Base-by-base conservation (phyloP, 2,888 invertebrate genomes). In the Cartodere bifasciata region DNA sequence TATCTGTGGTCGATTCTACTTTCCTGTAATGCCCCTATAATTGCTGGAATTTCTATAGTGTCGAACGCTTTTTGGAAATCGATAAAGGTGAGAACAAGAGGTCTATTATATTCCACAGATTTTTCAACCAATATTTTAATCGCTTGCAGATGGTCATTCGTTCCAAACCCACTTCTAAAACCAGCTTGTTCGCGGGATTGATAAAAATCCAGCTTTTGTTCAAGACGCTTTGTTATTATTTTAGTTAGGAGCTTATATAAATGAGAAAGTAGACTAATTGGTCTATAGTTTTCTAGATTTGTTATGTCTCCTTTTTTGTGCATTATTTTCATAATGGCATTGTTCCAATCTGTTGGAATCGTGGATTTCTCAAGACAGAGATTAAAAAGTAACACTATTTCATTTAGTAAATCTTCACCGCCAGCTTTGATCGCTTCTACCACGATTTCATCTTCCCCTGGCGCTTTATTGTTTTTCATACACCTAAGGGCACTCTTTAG, bases 171-270 rank as follows among this genome's bases (percentile, higher is more conserved):
- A 22, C 20, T 16, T 25, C 34, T 17, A 23, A 42, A 36, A 12
- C 35, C 43, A n/a, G 41, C 38, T 29, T 36, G 36, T 29, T 44
- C 41, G 7, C 27, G 14, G 17, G 35, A 31, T 26, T 41, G 43
- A 24, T 41, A 35, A 14, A 21, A 23, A 27, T 43, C 40, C 10
- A 43, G 32, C 29, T 40, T 42, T 6, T 25, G 13, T 12, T 12
- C 21, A 13, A 43, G 22, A 23, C 40, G 30, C 3, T 38, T 42
- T 11, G 37, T 38, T 10, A 40, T 33, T n/a, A 43, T 37, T 24
- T 37, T 30, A 6, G 34, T 41, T 9, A 36, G 38, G 2, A 40
- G 20, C 24, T 41, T 41, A 15, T 39, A 38, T 14, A 37, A 10
- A 15, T 32, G 28, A 6, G 28, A 25, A 11, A 36, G 16, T 4